phyloP scores from a whole-genome alignment of 2,797 vertebrate genomes.

The Myotis myotis region DNA sequence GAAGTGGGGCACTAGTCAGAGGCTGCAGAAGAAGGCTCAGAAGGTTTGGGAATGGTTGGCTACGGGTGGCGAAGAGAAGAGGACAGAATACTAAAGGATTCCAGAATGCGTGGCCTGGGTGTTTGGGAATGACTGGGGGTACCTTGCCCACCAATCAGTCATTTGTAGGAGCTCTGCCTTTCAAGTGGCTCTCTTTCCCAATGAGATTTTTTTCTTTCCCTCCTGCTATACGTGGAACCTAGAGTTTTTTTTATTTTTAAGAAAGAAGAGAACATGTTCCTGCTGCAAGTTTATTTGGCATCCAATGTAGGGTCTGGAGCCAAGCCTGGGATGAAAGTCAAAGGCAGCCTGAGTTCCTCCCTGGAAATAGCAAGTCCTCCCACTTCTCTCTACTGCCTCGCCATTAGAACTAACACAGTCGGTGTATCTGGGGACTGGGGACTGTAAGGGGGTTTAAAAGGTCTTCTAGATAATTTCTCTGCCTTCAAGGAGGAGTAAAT shows the following conservation, averaged over 20 bases:
- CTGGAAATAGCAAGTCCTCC: background rate
- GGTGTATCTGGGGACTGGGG: background rate
- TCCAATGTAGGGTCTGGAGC: background rate
- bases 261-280: conserved; percentile 16
- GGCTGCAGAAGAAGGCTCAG: background rate
- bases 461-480: background rate
- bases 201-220: background rate
- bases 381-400: background rate
- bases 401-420: background rate
- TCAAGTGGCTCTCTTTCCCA: background rate
- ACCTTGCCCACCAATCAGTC: background rate
- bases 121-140: background rate
- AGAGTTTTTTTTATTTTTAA: conserved; percentile 25
- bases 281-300: conserved; percentile 66
- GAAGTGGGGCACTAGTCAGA: background rate
- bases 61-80: background rate
- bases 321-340: conserved; percentile 61
- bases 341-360: background rate
- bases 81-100: background rate
- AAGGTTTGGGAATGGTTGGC: background rate
- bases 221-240: background rate
- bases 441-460: background rate
- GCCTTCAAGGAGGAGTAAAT: background rate
- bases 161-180: background rate
- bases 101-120: background rate